Evolutionary conservation across 2,888 invertebrate genomes (phyloP), one percentile per base, ranked within the genome.

Genomic region (Kuschelorhynchus macadamiae): DNA sequence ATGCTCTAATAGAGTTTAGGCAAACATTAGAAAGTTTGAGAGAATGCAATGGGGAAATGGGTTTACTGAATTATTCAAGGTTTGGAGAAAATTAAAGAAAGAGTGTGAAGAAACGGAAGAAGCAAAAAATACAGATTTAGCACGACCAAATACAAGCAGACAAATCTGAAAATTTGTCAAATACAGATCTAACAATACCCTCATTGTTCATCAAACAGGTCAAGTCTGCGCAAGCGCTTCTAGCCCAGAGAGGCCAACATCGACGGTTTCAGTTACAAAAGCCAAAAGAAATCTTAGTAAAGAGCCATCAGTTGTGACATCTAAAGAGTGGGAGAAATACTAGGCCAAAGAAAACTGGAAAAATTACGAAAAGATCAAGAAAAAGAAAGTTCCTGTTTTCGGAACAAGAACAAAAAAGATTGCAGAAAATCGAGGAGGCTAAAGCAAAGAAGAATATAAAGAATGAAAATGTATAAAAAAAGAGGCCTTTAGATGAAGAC

Each of bases 261-360:
- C 25, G 5, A 12, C 20, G 20, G 25, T 21, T 5, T 21, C 49
- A 21, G 20, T 11, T 18, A 49, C 49, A 12, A 21, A 49, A 12
- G 25, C 49, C 20, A 49, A 49, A 49, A 49, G 21, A 21, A 18
- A 49, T n/a, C 18, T 12, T 11, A 21, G 1, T n/a, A 52, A 52
- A 50, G 25, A 25, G 50, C 50, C 44, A 41, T 41, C 44, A 42
- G n/a, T n/a, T 25, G 25, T 25, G 25, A 25, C 25, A 25, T 25
- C 25, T 25, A 25, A 25, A 25, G 25, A 44, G 16, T 17, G 44
- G 20, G 14, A 57, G 30, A 16, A 25, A 25, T 25, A 25, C 25
- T 25, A 25, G 3, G 41, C 57, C 14, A 57, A 57, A 30, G 46
- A 57, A 57, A 44, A 44, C 30, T 46, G 32, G 32, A 57, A 57